Evolutionary conservation across 2,113 vertebrate genomes (phyloP).

Genomic region (Erythrolamprus reginae): DNA sequence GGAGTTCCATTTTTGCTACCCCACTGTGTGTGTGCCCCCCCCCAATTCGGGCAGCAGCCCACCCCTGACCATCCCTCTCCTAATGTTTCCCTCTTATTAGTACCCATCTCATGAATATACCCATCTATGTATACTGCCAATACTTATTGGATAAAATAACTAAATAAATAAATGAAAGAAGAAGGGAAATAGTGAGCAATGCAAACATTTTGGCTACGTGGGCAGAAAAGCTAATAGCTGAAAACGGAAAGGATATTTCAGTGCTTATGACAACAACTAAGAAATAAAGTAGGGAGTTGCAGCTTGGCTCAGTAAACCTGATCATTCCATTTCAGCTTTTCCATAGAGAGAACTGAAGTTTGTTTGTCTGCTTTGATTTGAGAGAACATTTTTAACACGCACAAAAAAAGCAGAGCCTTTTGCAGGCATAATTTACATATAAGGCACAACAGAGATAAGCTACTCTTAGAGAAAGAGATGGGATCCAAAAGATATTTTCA

Average conservation of each 20-base stretch:
- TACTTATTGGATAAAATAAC: too few species aligned
- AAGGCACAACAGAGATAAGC: not conserved
- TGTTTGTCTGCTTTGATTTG: not conserved
- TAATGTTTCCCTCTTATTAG: too few species aligned
- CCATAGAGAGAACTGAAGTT: not conserved
- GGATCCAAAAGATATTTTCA: constrained; percentile 27
- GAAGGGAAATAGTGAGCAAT: not conserved
- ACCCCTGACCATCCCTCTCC: too few species aligned
- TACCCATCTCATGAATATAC: too few species aligned
- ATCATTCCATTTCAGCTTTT: not conserved
- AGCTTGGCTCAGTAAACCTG: not conserved
- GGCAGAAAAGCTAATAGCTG: not conserved
- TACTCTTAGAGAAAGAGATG: not conserved
- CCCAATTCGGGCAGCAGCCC: too few species aligned
- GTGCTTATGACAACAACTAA: not conserved
- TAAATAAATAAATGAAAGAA: too few species aligned
- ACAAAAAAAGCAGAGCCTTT: not conserved
- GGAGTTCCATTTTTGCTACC: too few species aligned
- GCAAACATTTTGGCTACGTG: not conserved
- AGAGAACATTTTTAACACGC: accelerated
- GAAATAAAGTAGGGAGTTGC: not conserved
- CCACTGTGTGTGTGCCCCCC: too few species aligned
- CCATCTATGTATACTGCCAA: too few species aligned
- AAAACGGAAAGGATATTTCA: not conserved
- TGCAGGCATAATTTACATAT: not conserved